Percentiles rank a stretch among this genome's conserved stretches.
Conservation (phyloP, 2,797 vertebrate genomes). For the Sebastes trivittatus region DNA sequence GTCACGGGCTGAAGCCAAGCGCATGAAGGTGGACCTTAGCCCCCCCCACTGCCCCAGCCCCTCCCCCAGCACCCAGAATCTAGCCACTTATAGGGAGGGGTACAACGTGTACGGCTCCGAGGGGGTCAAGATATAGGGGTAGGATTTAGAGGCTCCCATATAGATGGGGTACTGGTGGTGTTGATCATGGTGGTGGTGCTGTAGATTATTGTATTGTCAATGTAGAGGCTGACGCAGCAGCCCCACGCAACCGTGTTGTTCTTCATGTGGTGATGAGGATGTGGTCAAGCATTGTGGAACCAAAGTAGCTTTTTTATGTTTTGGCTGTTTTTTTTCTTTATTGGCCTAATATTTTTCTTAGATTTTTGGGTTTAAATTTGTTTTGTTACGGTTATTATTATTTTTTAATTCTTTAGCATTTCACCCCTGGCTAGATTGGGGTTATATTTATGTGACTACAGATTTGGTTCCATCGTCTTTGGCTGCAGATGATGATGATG, state of each 20-base stretch:
- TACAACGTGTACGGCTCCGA: conserved; percentile 99
- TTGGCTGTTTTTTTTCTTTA: conserved; percentile 27
- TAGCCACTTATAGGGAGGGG: conserved; percentile 99
- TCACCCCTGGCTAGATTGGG: conserved; percentile 82
- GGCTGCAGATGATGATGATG: conserved; percentile 90
- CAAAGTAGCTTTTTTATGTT: conserved; percentile 55
- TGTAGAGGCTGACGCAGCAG: conserved; percentile 66
- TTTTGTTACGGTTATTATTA: conserved; percentile 19
- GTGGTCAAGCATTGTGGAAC: conserved; percentile 85
- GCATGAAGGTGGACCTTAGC: conserved; percentile 99
- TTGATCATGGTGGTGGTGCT: conserved; percentile 75
- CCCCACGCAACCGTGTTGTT: conserved; percentile 59
- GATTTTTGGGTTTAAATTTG: conserved; percentile 37
- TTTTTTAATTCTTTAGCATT: conserved; percentile 62
- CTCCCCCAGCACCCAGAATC: conserved; percentile 99
- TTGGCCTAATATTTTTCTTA: conserved; percentile 44
- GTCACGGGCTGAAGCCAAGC: conserved; percentile 99
- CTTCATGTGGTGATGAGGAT: conserved; percentile 90
- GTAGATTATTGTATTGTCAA: conserved; percentile 67
- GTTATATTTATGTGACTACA: conserved; percentile 72
- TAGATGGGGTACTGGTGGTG: conserved; percentile 89
- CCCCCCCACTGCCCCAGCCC: conserved; percentile 96
- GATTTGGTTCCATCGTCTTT: conserved; percentile 88
- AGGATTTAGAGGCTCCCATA: conserved; percentile 94
- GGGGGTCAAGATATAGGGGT: conserved; percentile 99